Evolutionary conservation across 92 coral and sea anemone species (phyloP), one percentile per base, ranked within the genome.

Genomic region (Heteractis magnifica): DNA sequence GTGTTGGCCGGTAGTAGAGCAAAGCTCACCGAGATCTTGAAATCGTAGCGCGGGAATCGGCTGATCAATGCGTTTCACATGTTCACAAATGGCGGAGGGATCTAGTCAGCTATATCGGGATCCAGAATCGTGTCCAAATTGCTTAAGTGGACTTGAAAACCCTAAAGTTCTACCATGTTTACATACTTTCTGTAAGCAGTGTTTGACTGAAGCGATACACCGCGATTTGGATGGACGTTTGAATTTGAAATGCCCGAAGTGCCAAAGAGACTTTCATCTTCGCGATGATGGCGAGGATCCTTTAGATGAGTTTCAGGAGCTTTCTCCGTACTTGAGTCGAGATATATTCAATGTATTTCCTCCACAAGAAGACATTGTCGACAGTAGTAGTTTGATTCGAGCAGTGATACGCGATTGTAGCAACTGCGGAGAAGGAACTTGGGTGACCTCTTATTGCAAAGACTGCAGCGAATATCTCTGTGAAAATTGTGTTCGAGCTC

Each of bases 151-250:
- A 91, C 92, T 90, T 87, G 98, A 96, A 75, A 92, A 94, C 86
- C 97, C 97, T 41, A 96, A 87, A 91, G 94, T 96, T 90, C 86
- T 96, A 77, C 99, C 99, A 76, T 96, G 99, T 96, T 96, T 96
- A 96, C 99, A 96, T 95, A 94, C 99, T 72, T 96, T 92, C 85
- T 96, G 99, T 81, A 93, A 87, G 86, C 93, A 85, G 76, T 96
- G 99, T 84, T 88, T 96, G 81, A 92, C 79, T 92, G 92, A 90
- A 88, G 95, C 94, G 64, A 88, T 96, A 77, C 98, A 94, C 81
- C 92, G 90, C 52, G 93, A 90, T 83, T 74, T 80, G 81, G 88
- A 85, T 56, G 99, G 99, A 68, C 94, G 94, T 74, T 87, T 96
- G 75, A 87, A 86, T 81, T 77, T 96, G 77, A 91, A 79, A 87